Evolutionary conservation across 2,113 vertebrate genomes (phyloP).

Genomic region (Heterochromis multidens): DNA sequence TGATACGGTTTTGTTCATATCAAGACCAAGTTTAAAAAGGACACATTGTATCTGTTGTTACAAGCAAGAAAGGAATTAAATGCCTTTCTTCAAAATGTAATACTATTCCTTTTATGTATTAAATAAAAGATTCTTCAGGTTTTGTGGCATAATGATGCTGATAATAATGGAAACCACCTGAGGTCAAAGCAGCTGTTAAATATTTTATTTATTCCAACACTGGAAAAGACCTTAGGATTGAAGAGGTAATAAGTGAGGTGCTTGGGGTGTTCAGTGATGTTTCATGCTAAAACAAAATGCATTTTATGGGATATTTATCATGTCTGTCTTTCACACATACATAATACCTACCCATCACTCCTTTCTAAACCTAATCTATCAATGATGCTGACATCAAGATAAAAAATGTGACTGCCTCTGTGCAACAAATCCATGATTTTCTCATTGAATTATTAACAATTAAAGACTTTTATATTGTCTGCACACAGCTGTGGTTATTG

Average conservation of each 20-base stretch:
- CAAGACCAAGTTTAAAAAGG: background rate
- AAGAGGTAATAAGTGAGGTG: background rate
- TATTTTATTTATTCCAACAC: constrained; percentile 12
- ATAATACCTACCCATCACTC: background rate
- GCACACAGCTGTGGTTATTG: constrained; percentile 39
- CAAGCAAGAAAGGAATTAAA: background rate
- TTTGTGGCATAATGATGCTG: background rate
- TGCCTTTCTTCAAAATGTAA: background rate
- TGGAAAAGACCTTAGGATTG: background rate
- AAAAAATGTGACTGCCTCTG: background rate
- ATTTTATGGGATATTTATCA: background rate
- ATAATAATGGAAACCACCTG: background rate
- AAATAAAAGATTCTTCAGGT: background rate
- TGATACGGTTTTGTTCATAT: background rate
- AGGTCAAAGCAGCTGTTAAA: background rate
- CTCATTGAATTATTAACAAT: constrained; percentile 44
- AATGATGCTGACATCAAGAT: background rate
- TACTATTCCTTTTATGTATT: background rate
- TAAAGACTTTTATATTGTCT: constrained; percentile 55
- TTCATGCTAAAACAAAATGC: background rate
- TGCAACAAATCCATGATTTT: background rate
- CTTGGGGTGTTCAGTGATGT: background rate
- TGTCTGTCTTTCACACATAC: background rate
- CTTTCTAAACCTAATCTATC: background rate
- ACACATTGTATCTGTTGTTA: background rate